phyloP scores from a whole-genome alignment of 2,888 invertebrate species.

The Nomada fucata region DNA sequence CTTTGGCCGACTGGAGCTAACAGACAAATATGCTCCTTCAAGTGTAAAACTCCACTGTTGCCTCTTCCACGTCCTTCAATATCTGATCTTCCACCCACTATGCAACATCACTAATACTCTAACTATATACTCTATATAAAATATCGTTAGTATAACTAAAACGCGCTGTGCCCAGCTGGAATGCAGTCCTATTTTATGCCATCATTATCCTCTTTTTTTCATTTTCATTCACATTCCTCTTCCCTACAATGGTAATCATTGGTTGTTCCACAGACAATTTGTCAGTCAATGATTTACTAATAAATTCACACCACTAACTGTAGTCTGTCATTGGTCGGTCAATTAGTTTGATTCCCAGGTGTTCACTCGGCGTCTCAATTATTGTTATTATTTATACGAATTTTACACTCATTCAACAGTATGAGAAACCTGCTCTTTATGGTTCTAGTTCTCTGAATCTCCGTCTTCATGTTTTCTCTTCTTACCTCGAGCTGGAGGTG shows the following conservation, averaged over 20 bases:
- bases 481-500: constrained; percentile 88
- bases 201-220: constrained; percentile 68
- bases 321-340: constrained; percentile 83
- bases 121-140: constrained; percentile 84
- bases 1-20: constrained; percentile 84
- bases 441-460: constrained; percentile 82
- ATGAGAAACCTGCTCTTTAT: constrained; percentile 72
- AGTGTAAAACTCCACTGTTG: constrained; percentile 79
- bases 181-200: constrained; percentile 82
- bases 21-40: constrained; percentile 84
- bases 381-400: constrained; percentile 82
- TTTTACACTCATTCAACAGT: constrained; percentile 82
- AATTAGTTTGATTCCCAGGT: constrained; percentile 83
- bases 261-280: constrained; percentile 74
- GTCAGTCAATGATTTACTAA: constrained; percentile 79
- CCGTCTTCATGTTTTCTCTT: constrained; percentile 90
- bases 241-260: constrained; percentile 66
- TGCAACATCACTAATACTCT: constrained; percentile 82
- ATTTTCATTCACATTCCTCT: constrained; percentile 53
- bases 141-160: constrained; percentile 84
- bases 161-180: constrained; percentile 83
- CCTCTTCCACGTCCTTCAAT: constrained; percentile 63
- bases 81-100: constrained; percentile 71
- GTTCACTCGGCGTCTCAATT: constrained; percentile 82
- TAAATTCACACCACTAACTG: constrained; percentile 81